Base-by-base conservation (phyloP, 2,113 vertebrate species). In the Andinoacara biseriatus region DNA sequence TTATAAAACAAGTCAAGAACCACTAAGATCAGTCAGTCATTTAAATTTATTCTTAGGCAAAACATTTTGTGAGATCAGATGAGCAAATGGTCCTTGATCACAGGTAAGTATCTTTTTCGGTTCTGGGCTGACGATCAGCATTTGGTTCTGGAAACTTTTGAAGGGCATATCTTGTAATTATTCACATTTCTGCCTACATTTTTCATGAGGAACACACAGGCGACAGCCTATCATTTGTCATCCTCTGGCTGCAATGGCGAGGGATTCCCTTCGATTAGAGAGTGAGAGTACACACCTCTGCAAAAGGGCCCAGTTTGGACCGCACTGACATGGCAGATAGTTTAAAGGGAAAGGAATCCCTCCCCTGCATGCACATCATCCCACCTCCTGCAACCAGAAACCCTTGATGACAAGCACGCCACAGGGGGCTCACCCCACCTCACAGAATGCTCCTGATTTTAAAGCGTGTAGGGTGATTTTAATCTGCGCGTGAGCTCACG, bases 311-410 rank as follows among this genome's bases (percentile, higher is more conserved):
- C 26, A 24, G 81, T 87, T 90, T 89, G 84, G 88, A 84, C 86
- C 54, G 76, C 87, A 91, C 91, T 93, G 92, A 92, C 93, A 92
- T 65, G 85, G 91, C 91, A 94, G 83, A 89, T 86, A 90, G 91
- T 90, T 92, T 83, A 89, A 91, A 94, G 90, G 85, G 87, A 91
- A 90, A 90, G 89, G 88, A 92, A 90, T 90, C 87, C 90, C 86
- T 90, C 79, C 67, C 81, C 80, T 83, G 82, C 77, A 57, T 58
- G 76, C 46, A 77, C 81, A 90, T 77, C 88, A 87, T 76, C 87
- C 78, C 87, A 86, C 81, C 88, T 84, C 92, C 90, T 90, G 86
- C 77, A 87, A 91, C 85, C 86, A 91, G 76, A 94, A 90, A 90
- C 91, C 81, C 76, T 58, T 13, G 24, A 81, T 91, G 88, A 91